Percentiles rank a stretch among this genome's conserved stretches.
These are phyloP conservation scores for Henicopernis longicauda DNA, from an alignment of 2,113 vertebrate species.

Conservation along the genomic window DNA sequence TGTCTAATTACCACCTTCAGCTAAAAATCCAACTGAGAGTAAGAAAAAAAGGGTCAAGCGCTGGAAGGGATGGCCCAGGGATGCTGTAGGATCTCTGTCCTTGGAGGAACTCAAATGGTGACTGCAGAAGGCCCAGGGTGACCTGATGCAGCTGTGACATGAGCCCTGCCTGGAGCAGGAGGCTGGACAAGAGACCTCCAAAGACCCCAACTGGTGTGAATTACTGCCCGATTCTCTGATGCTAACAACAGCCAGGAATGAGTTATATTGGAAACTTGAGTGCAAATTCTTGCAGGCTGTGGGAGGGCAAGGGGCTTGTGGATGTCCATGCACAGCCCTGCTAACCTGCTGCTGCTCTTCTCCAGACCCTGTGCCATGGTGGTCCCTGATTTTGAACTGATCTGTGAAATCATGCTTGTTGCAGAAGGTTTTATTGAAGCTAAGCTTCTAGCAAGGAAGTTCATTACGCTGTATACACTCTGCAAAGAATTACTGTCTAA, in stretches of 20 bases:
- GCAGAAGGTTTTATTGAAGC: slow-evolving; percentile 77
- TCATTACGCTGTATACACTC: slow-evolving; percentile 74
- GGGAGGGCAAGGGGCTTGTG: neutral
- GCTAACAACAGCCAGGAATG: neutral
- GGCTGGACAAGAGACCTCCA: neutral
- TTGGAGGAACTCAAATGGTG: neutral
- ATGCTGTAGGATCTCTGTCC: neutral
- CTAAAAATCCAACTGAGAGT: neutral
- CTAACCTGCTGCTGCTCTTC: neutral
- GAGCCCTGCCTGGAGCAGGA: neutral
- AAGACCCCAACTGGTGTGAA: neutral
- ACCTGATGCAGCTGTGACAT: neutral
- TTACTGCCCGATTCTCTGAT: neutral
- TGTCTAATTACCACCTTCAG: neutral
- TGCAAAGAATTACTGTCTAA: slow-evolving; percentile 77
- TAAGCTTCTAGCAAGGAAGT: slow-evolving; percentile 75
- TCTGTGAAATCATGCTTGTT: slow-evolving; percentile 81
- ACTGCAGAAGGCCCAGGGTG: neutral
- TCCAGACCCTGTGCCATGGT: slow-evolving; percentile 78
- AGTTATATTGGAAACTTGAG: neutral
- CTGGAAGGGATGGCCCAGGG: neutral
- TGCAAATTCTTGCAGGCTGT: neutral
- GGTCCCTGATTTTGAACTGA: slow-evolving; percentile 75
- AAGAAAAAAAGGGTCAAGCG: neutral
- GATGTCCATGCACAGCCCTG: fast-evolving